Evolutionary conservation across 2,888 invertebrate genomes (phyloP), one percentile per base, ranked within the genome.

Genomic region (Prostheceraeus crozeri): DNA sequence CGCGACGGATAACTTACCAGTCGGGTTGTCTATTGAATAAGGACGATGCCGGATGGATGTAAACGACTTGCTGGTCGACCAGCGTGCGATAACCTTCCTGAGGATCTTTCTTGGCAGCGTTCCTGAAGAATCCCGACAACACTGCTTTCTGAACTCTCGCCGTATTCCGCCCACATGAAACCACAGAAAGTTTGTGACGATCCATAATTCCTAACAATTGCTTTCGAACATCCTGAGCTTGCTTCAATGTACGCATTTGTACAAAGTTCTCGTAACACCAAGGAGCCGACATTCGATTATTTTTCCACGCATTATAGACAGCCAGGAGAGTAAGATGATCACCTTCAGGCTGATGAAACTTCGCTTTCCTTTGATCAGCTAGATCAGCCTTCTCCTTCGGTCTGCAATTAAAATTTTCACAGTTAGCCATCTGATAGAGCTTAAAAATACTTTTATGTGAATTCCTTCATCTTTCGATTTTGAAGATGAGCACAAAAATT

Each of bases 191-290:
- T 64, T 76, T 76, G 61, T 76, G 76, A 61, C 86, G 83, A 76
- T 94, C 94, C 94, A 94, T 94, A 63, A 94, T 94, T 1, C 93
- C 93, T 25, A 98, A 79, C 71, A 98, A 79, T 74, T 98, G 98
- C 76, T 98, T 98, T 36, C 98, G 82, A 0, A 99, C 93, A 78
- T 98, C 96, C 77, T 96, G 93, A 0, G 96, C 91, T 19, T 96
- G 81, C 75, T 98, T 98, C 62, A 99, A 78, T 0, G 94, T 96
- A 21, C 96, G 79, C 19, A 53, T 46, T 79, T 98, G 96, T 2
- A 98, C 90, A 73, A 98, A 98, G 80, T 98, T 98, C 74, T 98
- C 96, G 71, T 93, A 96, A 76, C 98, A 98, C 98, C 98, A 99
- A 0, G 93, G 90, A 75, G 90, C 91, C 0, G 91, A 91, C 76